phyloP scores from a whole-genome alignment of 2,797 vertebrate genomes.

The Acanthopagrus latus region DNA sequence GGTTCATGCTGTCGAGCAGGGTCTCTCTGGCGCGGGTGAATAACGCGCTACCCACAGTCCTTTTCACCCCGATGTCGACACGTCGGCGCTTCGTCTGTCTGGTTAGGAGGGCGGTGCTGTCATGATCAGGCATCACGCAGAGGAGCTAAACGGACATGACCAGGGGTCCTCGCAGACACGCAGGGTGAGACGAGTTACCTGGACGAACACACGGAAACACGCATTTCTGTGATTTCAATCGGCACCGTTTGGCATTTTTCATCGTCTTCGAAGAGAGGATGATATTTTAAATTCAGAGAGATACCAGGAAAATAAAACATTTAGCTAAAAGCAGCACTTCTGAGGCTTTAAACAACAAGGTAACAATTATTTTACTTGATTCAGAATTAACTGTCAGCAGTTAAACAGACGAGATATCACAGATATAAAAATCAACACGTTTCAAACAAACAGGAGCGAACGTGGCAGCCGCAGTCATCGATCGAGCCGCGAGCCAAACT shows the following conservation, averaged over 20 bases:
- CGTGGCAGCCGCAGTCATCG: not conserved
- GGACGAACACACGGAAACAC: conserved; percentile 20
- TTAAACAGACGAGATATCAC: not conserved
- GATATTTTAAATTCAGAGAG: not conserved
- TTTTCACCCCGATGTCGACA: conserved; percentile 99
- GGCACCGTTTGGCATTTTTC: not conserved
- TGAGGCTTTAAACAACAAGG: not conserved
- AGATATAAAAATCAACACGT: not conserved
- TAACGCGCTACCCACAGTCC: conserved; percentile 94
- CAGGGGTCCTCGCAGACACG: conserved; percentile 88
- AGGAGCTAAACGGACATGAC: conserved; percentile 78
- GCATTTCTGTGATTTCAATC: not conserved
- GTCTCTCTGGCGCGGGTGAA: conserved; percentile 93
- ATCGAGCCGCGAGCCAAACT: conserved; percentile 9
- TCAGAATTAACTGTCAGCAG: not conserved
- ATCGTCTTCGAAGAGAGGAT: not conserved
- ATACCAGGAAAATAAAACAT: not conserved
- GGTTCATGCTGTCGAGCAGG: conserved; percentile 97
- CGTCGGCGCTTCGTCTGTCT: conserved; percentile 99
- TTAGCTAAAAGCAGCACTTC: not conserved
- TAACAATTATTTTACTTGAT: not conserved
- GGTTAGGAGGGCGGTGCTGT: conserved; percentile 97
- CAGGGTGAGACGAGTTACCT: conserved; percentile 45
- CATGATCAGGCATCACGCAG: conserved; percentile 99
- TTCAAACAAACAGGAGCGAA: not conserved